phyloP scores from a whole-genome alignment of 2,113 vertebrate species.

The Zeus faber region DNA sequence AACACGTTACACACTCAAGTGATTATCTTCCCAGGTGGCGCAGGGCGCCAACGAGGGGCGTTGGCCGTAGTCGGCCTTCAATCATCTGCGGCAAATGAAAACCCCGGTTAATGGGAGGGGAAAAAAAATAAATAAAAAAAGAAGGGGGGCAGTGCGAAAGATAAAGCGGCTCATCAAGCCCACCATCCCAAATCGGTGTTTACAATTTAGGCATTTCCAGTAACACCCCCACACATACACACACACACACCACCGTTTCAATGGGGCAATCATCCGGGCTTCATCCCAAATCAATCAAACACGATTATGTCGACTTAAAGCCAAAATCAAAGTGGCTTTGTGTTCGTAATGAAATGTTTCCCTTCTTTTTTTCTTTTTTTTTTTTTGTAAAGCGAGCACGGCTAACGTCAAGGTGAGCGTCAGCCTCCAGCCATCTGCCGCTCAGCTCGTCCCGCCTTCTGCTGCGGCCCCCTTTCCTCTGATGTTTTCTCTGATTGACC shows the following conservation, averaged over 20 bases:
- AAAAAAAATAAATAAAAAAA: too few species aligned
- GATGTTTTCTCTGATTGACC: conserved; percentile 30
- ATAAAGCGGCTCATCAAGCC: conserved; percentile 1
- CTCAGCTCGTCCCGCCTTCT: conserved; percentile 27
- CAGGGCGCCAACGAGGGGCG: not conserved
- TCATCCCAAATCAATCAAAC: conserved; percentile 34
- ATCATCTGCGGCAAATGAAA: conserved; percentile 9
- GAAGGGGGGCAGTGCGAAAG: too few species aligned
- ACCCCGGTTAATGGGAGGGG: not conserved
- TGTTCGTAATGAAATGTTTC: conserved; percentile 7
- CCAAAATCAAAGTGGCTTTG: conserved; percentile 25
- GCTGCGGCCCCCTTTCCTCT: conserved; percentile 30
- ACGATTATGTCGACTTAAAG: conserved; percentile 30
- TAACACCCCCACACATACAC: not conserved
- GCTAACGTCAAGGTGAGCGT: conserved; percentile 55
- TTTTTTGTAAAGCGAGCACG: conserved; percentile 24
- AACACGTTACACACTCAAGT: conserved; percentile 4
- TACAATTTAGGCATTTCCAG: conserved; percentile 4
- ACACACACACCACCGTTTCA: conserved; percentile 24
- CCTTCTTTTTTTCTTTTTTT: not conserved
- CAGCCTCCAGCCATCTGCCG: conserved; percentile 53
- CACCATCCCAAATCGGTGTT: conserved; percentile 1
- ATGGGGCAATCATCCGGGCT: conserved; percentile 32
- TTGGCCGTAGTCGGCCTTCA: conserved; percentile 27
- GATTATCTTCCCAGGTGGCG: conserved; percentile 16